Percentiles rank a stretch among this genome's conserved stretches.
Evolutionary conservation across 2,797 vertebrate species (phyloP).

Genomic region (Nasua narica): DNA sequence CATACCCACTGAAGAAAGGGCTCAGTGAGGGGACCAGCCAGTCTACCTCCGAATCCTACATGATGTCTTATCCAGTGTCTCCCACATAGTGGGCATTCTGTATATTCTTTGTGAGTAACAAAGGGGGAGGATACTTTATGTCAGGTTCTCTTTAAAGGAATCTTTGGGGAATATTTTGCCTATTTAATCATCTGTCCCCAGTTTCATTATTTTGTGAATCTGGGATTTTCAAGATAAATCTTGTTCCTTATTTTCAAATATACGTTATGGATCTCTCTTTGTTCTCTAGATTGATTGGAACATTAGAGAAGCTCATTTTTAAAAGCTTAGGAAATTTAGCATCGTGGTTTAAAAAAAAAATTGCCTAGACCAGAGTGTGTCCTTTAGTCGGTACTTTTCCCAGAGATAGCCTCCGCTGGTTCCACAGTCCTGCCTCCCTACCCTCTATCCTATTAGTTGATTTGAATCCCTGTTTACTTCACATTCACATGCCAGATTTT

Average conservation of each 20-base stretch:
- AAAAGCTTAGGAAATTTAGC: neutral
- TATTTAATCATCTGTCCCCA: neutral
- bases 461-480: conserved; percentile 6
- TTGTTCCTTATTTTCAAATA: neutral
- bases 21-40: neutral
- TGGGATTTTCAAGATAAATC: neutral
- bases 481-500: neutral
- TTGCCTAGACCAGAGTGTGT: neutral
- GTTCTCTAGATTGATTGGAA: neutral
- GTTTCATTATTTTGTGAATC: neutral
- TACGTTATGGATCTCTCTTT: neutral
- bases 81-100: neutral
- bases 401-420: neutral
- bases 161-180: neutral
- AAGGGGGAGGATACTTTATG: neutral
- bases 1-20: neutral
- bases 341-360: neutral
- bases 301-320: neutral
- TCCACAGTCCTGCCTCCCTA: neutral
- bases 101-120: neutral
- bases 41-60: neutral
- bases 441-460: neutral
- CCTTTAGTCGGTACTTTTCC: neutral
- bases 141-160: neutral
- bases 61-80: neutral